These are phyloP conservation scores for Hemitrygon akajei DNA, from an alignment of 2,797 vertebrate species.

Conservation along the genomic window DNA sequence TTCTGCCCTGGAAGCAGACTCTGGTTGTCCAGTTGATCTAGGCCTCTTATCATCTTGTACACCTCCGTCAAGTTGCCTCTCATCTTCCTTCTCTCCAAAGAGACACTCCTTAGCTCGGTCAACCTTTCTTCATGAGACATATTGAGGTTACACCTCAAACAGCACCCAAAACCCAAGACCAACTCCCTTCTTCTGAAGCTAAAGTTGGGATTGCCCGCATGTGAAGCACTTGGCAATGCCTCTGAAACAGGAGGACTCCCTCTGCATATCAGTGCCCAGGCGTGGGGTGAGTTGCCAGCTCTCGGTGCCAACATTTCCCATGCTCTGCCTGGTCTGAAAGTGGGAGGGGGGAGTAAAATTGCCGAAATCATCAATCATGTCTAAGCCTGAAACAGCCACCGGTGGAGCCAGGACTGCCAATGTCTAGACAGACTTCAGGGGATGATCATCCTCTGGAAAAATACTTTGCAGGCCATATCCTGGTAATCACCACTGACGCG, in stretches of 20 bases:
- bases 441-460: not conserved
- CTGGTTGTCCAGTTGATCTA: too few species aligned
- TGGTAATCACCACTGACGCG: not conserved
- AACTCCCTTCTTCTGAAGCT: not conserved
- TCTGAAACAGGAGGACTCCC: not conserved
- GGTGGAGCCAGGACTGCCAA: not conserved
- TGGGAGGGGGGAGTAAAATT: not conserved
- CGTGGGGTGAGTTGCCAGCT: not conserved
- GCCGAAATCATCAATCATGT: not conserved
- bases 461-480: not conserved
- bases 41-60: too few species aligned
- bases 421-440: constrained; percentile 7
- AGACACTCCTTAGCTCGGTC: too few species aligned
- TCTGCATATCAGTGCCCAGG: not conserved
- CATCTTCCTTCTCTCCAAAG: too few species aligned
- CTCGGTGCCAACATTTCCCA: not conserved
- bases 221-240: not conserved
- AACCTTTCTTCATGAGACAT: too few species aligned
- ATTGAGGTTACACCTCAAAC: not conserved
- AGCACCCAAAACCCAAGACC: not conserved
- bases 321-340: not conserved
- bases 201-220: not conserved
- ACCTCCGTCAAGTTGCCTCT: too few species aligned
- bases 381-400: not conserved
- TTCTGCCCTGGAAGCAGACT: too few species aligned